phyloP scores from a whole-genome alignment of 2,113 vertebrate genomes.

The Charadrius vociferus region DNA sequence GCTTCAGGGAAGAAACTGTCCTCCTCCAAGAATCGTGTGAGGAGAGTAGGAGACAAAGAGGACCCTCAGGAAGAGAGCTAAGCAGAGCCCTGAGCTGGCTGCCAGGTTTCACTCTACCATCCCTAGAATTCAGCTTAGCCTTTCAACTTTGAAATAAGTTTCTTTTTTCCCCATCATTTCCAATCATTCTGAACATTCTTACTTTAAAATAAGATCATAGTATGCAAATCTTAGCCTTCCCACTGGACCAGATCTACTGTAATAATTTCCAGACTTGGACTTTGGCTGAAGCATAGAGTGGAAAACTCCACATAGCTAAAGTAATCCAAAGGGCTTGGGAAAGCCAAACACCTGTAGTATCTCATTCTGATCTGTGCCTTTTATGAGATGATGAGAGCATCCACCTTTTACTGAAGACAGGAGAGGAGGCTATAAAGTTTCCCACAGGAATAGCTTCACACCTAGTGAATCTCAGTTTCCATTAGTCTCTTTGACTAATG shows the following conservation, averaged over 20 bases:
- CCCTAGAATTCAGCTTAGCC: not conserved
- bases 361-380: not conserved
- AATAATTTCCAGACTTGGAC: not conserved
- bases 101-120: not conserved
- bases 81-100: not conserved
- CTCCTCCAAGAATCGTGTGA: not conserved
- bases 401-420: slow-evolving; percentile 1
- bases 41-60: not conserved
- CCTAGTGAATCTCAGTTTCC: slow-evolving; percentile 9
- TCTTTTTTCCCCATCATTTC: not conserved
- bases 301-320: not conserved
- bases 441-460: not conserved
- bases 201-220: not conserved
- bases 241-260: not conserved
- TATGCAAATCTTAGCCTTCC: not conserved
- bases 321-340: not conserved
- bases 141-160: not conserved
- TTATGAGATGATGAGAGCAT: slow-evolving; percentile 15
- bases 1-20: not conserved
- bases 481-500: slow-evolving; percentile 1
- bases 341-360: slow-evolving; percentile 2
- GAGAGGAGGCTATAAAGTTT: slow-evolving; percentile 13
- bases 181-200: not conserved
- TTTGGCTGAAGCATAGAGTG: not conserved
- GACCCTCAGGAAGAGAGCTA: not conserved